Base-by-base conservation (phyloP, 2,888 invertebrate genomes). In the Microdon myrmicae region DNA sequence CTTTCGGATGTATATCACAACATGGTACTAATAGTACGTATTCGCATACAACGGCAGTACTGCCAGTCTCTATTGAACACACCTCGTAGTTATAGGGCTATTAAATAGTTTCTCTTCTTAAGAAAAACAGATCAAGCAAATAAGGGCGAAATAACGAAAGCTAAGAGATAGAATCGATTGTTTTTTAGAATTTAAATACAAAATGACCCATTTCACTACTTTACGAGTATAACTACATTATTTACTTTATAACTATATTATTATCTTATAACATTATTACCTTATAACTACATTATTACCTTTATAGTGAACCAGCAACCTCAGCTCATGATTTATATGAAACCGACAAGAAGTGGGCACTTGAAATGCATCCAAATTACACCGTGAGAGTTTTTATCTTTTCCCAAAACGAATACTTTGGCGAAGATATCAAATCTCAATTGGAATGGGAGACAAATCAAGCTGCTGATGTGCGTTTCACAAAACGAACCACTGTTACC, bases 401-500 rank as follows among this genome's bases (percentile, higher is more conserved):
- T 70, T 86, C 87, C 4, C 84, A 86, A 0, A 87, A 89, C 71
- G 90, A 90, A 76, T 84, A 87, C 75, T 86, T 89, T 1, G 86
- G 87, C 0, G 74, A 86, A 16, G 89, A 89, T 68, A 83, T 86
- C 69, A 85, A 84, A 70, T 85, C 89, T 0, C 89, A 90, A 71
- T 86, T 88, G 67, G 81, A 85, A 1, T 90, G 90, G 90, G 84
- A 86, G 31, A 83, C 73, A 39, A 72, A 70, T 20, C 74, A 79
- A 58, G 55, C 72, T 1, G 75, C 74, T 2, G 79, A 78, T 55
- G 72, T 79, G 8, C 71, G 80, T 3, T 79, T 90, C 73, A 87
- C 88, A 0, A 86, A 89, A 14, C 89, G 89, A 71, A 86, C 88
- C 73, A 90, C 90, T 0, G 90, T 90, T 74, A 90, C 90, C 0